Percentiles rank a stretch among this genome's conserved stretches.
Conservation (phyloP, 1,140 invertebrate species). For the Diachasmimorpha longicaudata region DNA sequence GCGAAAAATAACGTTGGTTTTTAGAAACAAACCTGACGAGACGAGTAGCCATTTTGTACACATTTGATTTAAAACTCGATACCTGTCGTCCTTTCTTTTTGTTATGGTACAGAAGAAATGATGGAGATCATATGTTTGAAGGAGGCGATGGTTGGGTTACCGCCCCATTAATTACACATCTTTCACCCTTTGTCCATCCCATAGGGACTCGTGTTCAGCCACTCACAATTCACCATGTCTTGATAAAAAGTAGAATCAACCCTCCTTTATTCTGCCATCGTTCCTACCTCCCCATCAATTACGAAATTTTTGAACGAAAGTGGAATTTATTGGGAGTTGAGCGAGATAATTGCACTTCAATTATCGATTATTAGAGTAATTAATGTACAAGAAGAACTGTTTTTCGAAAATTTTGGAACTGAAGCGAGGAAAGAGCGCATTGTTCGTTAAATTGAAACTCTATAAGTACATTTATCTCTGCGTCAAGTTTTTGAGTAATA, state of each 20-base stretch:
- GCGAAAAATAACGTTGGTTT: conserved; percentile 51
- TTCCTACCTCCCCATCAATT: not conserved
- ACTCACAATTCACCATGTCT: not conserved
- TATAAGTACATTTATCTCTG: too few species aligned
- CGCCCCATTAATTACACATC: conserved; percentile 57
- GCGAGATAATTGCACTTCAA: too few species aligned
- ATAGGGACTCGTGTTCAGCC: not conserved
- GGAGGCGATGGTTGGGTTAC: conserved; percentile 47
- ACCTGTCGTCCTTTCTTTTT: not conserved
- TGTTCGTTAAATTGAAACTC: too few species aligned
- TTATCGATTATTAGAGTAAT: too few species aligned
- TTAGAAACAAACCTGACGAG: conserved; percentile 36
- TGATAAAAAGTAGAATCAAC: not conserved
- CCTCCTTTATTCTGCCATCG: not conserved
- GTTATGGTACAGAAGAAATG: not conserved
- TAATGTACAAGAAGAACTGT: too few species aligned
- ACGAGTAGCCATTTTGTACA: not conserved
- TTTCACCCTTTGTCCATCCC: conserved; percentile 40
- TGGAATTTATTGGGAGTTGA: not conserved
- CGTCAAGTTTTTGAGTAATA: too few species aligned
- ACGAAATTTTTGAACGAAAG: not conserved
- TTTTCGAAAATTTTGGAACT: too few species aligned
- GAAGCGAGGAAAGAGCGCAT: too few species aligned
- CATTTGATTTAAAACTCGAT: not conserved
- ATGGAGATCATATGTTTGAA: conserved; percentile 13